Conservation (phyloP, 2,797 vertebrate genomes). For the Megalops cyprinoides region DNA sequence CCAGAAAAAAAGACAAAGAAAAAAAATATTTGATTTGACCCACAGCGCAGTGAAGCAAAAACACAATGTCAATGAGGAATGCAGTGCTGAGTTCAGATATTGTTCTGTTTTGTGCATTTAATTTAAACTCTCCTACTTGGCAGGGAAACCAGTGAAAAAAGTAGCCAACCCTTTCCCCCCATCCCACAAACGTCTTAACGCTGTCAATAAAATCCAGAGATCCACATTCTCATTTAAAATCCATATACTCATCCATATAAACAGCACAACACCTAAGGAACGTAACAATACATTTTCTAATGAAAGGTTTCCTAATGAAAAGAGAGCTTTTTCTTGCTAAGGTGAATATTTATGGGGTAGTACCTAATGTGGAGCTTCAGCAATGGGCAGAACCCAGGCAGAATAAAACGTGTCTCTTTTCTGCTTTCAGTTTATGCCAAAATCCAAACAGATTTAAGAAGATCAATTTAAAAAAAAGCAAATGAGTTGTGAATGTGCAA, state of each 20-base stretch:
- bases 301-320: not conserved
- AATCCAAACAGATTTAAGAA: too few species aligned
- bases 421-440: not conserved
- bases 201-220: conserved; percentile 9
- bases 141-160: not conserved
- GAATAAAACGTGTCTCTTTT: not conserved
- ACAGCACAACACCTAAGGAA: not conserved
- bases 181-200: not conserved
- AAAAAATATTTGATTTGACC: not conserved
- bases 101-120: not conserved
- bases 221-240: not conserved
- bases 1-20: not conserved
- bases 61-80: not conserved
- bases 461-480: too few species aligned
- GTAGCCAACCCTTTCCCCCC: not conserved
- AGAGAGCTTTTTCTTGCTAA: not conserved
- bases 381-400: not conserved
- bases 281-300: not conserved
- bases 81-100: not conserved
- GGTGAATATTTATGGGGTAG: not conserved
- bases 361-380: not conserved
- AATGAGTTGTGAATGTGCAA: too few species aligned
- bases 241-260: not conserved
- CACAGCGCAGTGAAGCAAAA: too few species aligned
- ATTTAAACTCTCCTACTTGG: not conserved